Conservation (phyloP, 1,140 invertebrate species). For the Macrobrachium nipponense region DNA sequence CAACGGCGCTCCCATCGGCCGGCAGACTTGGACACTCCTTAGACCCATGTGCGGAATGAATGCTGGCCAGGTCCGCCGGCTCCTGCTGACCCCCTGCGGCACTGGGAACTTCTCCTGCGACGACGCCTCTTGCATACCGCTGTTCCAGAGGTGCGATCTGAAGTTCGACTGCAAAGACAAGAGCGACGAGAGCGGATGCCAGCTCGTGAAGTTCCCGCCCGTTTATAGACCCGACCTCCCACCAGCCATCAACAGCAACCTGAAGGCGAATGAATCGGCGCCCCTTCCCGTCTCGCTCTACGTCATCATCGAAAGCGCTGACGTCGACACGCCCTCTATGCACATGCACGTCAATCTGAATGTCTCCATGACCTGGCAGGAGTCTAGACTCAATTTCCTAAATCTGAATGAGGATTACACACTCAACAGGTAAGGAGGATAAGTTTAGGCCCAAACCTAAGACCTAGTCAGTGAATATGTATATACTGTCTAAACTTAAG, state of each 20-base stretch:
- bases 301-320: slow-evolving; percentile 56
- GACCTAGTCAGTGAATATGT: not conserved
- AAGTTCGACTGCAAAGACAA: slow-evolving; percentile 77
- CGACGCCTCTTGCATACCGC: slow-evolving; percentile 70
- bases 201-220: slow-evolving; percentile 56
- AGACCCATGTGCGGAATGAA: slow-evolving; percentile 50
- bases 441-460: not conserved
- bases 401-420: slow-evolving; percentile 63
- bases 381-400: slow-evolving; percentile 56
- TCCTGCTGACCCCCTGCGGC: slow-evolving; percentile 54
- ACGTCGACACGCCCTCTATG: slow-evolving; percentile 61
- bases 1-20: slow-evolving; percentile 53
- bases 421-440: slow-evolving; percentile 53
- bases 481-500: not conserved
- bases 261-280: slow-evolving; percentile 18
- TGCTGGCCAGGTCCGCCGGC: slow-evolving; percentile 23
- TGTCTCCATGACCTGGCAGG: slow-evolving; percentile 58
- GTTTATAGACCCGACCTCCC: slow-evolving; percentile 59
- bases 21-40: slow-evolving; percentile 50
- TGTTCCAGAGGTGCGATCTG: slow-evolving; percentile 74
- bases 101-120: slow-evolving; percentile 68
- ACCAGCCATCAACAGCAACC: slow-evolving; percentile 38
- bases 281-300: slow-evolving; percentile 48
- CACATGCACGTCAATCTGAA: slow-evolving; percentile 60
- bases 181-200: slow-evolving; percentile 79